Base-by-base conservation (phyloP, 2,888 invertebrate species). In the Ochropacha duplaris region DNA sequence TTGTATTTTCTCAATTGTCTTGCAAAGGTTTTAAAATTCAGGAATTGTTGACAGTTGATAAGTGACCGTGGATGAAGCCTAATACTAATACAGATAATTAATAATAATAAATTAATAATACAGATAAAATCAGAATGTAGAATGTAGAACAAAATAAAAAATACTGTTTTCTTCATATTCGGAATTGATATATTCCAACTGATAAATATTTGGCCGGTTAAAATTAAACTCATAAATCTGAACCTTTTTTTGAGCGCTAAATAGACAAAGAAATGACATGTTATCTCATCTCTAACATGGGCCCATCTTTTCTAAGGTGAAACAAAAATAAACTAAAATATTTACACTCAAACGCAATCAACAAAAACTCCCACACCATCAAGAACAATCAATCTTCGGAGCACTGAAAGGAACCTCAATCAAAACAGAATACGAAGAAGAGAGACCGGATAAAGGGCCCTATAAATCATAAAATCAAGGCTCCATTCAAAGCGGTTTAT, bases 401-500 rank as follows among this genome's bases (percentile, higher is more conserved):
- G 74, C 82, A 79, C 79, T 88, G 86, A 90, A 90, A 90, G 90
- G 84, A 86, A 81, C 87, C 86, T 88, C 91, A 92, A 91, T 92
- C 92, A 91, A 91, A 92, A 92, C 86, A 92, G 84, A 90, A 87
- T 87, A 88, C 85, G 82, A 77, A 83, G 90, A 84, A 88, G 86
- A 81, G 82, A 74, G 81, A 79, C 81, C 80, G 85, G 82, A 90
- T 92, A 90, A 91, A 90, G 85, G 88, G 83, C 72, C 79, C 81
- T 87, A 92, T 92, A 92, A 91, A 92, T 92, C 91, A 92, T 92
- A 92, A 92, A 92, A 92, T 92, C 92, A 92, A 82, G 88, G 79
- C 77, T 77, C 87, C 82, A 90, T 91, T 92, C 86, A 90, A 83
- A 81, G 79, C 79, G 87, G 86, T 90, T 86, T 86, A 87, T 90